Evolutionary conservation across 2,113 vertebrate species (phyloP), one percentile per base, ranked within the genome.

Genomic region (Melanotaenia duboulayi): DNA sequence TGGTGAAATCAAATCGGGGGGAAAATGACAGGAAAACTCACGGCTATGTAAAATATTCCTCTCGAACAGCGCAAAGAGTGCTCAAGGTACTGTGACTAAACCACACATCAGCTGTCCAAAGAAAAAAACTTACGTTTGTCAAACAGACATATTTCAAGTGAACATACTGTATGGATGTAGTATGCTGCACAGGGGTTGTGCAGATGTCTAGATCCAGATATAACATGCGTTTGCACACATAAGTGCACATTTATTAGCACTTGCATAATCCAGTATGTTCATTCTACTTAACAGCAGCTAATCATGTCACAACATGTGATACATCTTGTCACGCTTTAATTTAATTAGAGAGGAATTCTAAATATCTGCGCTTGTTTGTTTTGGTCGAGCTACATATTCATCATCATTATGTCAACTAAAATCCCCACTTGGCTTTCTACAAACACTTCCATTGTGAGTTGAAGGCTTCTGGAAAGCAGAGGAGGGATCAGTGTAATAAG

Each of bases 381-480:
- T 87, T 76, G 65, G 64, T 83, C 67, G 51, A 74, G 32, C 82
- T 81, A 67, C 80, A 74, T 65, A 82, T 87, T 88, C 66, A 76
- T 88, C 66, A 62, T 65, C 76, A 71, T 76, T 71, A 75, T 83
- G 79, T 87, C 81, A 74, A 40, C 44, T 63, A 8, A 68, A 81
- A 82, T 86, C 57, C 79, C 74, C 23, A 32, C 67, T 83, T 40
- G 46, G 62, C 63, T 37, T 17, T 79, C 65, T 20, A 71, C 76
- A 79, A 89, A 87, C 86, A 61, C 64, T 68, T 71, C 63, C 61
- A 61, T 78, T 81, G 83, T 85, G 78, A 70, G 50, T 59, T 52
- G 63, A 62, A 71, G 60, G 70, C 84, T 72, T 57, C 50, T 1
- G 32, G 65, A 63, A 57, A 22, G 51, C 50, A 12, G 50, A 52